A percentile compares a stretch with the other conserved stretches of the same genome.
phyloP scores from a whole-genome alignment of 2,888 invertebrate genomes.

The Autographa gamma region DNA sequence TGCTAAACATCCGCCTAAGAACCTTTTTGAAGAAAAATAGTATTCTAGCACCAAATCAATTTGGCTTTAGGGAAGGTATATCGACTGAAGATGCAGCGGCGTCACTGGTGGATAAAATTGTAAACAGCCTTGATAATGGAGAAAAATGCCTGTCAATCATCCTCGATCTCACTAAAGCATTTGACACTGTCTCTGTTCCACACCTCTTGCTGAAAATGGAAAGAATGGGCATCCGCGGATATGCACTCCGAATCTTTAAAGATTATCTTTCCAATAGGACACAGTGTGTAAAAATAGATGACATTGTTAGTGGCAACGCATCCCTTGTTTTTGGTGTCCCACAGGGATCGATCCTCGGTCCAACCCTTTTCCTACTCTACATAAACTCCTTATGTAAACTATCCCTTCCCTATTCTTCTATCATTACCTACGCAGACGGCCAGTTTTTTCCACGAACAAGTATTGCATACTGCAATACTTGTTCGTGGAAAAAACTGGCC shows the following conservation, averaged over 20 bases:
- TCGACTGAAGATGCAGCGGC: background rate
- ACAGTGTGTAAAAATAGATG: conserved; percentile 10
- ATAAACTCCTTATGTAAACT: conserved; percentile 8
- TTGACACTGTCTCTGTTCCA: too few species aligned
- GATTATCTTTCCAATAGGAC: background rate
- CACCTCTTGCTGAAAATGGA: background rate
- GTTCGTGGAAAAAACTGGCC: conserved; percentile 7
- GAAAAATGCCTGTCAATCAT: conserved; percentile 6
- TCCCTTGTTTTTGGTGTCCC: conserved; percentile 7
- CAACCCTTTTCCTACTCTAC: conserved; percentile 18
- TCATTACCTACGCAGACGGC: conserved; percentile 12
- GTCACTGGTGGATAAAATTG: conserved; percentile 1
- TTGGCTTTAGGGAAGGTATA: conserved; percentile 6
- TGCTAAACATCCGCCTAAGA: background rate
- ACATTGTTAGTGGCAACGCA: conserved; percentile 5
- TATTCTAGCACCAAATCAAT: conserved; percentile 11
- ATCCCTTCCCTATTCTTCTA: conserved; percentile 4
- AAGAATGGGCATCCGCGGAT: conserved; percentile 3
- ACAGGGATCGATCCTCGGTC: background rate
- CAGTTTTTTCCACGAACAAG: too few species aligned
- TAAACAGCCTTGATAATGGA: conserved; percentile 2
- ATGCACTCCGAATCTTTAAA: conserved; percentile 6
- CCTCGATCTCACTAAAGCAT: background rate
- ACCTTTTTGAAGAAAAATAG: background rate
- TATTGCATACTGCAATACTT: conserved; percentile 21